These are phyloP conservation scores for Adelosebastes latens DNA, from an alignment of 2,797 vertebrate species.

Conservation along the genomic window DNA sequence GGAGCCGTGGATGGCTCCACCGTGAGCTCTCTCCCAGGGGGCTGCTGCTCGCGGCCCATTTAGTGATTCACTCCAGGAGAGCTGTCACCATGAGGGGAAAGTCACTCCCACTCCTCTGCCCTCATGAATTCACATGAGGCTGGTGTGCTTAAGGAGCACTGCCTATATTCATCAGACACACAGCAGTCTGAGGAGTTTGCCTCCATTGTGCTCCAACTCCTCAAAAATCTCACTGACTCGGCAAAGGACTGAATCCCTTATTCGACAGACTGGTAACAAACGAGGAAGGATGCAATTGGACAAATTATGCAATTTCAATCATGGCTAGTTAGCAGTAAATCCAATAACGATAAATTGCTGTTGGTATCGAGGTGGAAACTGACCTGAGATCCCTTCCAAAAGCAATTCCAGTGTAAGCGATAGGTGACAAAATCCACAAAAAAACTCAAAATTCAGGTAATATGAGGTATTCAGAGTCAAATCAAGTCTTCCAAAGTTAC, in stretches of 20 bases:
- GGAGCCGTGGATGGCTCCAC: conserved; percentile 12
- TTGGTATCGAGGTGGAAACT: neutral
- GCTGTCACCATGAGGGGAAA: conserved; percentile 52
- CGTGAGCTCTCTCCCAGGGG: neutral
- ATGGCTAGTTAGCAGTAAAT: neutral
- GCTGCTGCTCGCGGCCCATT: conserved; percentile 52
- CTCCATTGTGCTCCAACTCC: conserved; percentile 3
- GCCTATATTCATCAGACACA: conserved; percentile 36
- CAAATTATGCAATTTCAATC: neutral
- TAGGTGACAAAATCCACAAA: neutral
- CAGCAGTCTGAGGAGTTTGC: conserved; percentile 12
- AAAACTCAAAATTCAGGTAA: neutral
- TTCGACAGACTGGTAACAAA: neutral
- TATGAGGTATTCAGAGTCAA: neutral
- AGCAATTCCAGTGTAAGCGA: neutral
- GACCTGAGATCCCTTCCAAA: neutral
- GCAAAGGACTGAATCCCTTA: neutral
- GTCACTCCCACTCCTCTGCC: conserved; percentile 18
- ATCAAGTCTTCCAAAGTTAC: neutral
- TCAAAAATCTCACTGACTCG: neutral
- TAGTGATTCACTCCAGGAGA: conserved; percentile 56
- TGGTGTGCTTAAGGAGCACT: conserved; percentile 22
- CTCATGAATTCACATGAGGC: conserved; percentile 73
- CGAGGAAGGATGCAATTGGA: neutral
- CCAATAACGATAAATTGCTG: neutral